A percentile compares a stretch with the other conserved stretches of the same genome.
phyloP scores from a whole-genome alignment of 2,797 vertebrate species.

The Paguma larvata region DNA sequence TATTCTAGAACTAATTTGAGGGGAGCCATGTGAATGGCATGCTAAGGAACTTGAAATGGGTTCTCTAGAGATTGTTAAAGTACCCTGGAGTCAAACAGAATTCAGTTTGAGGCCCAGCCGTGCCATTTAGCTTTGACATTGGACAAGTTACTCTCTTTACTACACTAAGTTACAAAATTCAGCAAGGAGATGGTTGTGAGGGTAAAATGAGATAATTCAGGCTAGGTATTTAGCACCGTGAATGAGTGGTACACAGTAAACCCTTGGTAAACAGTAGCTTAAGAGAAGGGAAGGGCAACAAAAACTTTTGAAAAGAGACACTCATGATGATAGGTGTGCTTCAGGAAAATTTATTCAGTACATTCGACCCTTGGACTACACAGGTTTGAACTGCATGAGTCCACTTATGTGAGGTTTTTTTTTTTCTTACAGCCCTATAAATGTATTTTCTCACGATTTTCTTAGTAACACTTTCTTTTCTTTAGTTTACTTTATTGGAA shows the following conservation, averaged over 20 bases:
- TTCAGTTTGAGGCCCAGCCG: neutral
- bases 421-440: neutral
- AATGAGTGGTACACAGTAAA: slow-evolving; percentile 28
- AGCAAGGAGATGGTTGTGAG: neutral
- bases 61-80: neutral
- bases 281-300: neutral
- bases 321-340: neutral
- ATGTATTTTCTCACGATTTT: neutral
- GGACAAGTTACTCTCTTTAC: slow-evolving; percentile 31
- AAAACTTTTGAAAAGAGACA: slow-evolving; percentile 25
- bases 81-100: neutral
- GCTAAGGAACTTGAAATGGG: slow-evolving; percentile 4
- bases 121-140: slow-evolving; percentile 29
- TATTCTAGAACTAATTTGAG: neutral
- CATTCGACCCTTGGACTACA: neutral
- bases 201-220: slow-evolving; percentile 57
- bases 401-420: neutral
- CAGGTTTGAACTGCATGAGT: neutral
- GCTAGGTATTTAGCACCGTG: neutral
- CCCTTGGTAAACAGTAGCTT: neutral
- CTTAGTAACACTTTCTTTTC: neutral
- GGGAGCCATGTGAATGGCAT: neutral
- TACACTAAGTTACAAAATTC: slow-evolving; percentile 40
- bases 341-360: slow-evolving; percentile 41
- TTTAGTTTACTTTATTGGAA: neutral